These are phyloP conservation scores for Oligia latruncula DNA, from an alignment of 2,888 invertebrate genomes.

Conservation along the genomic window DNA sequence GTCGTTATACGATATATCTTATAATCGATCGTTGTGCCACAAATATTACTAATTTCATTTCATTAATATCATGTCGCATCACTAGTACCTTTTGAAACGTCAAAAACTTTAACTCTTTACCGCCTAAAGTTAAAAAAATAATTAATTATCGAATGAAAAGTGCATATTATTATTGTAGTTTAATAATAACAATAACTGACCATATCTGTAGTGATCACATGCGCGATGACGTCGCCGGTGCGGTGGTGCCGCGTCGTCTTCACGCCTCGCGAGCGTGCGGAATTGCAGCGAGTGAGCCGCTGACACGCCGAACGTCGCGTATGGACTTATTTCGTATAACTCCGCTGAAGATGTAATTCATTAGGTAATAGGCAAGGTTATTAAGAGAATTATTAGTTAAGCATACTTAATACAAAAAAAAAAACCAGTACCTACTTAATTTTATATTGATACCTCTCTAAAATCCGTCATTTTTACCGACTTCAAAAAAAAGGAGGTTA, in stretches of 20 bases:
- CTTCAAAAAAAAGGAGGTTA: too few relatives aligned
- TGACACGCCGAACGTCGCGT: conserved; percentile 93
- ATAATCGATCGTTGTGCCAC: too few relatives aligned
- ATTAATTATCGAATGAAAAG: not conserved
- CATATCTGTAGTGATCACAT: conserved; percentile 88
- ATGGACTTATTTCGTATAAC: conserved; percentile 95
- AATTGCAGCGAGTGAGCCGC: conserved; percentile 94
- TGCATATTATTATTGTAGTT: not conserved
- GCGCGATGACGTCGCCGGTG: conserved; percentile 84
- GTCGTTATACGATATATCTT: too few relatives aligned
- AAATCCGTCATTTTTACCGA: not conserved
- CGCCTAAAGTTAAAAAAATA: conserved; percentile 16
- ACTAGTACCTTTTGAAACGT: conserved; percentile 1
- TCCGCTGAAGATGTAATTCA: conserved; percentile 82
- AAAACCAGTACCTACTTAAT: not conserved
- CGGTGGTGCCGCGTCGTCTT: conserved; percentile 88
- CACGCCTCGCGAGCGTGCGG: conserved; percentile 94
- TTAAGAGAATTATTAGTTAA: not conserved
- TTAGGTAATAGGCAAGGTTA: not conserved
- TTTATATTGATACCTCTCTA: not conserved
- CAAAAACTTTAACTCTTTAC: conserved; percentile 1
- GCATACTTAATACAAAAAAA: not conserved
- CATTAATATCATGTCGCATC: not conserved
- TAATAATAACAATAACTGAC: conserved; percentile 65
- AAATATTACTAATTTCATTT: conserved; percentile 8